A percentile compares a stretch with the other conserved stretches of the same genome.
Evolutionary conservation across 64 coral and sea anemone species (phyloP).

Genomic region (Stylophora pistillata): DNA sequence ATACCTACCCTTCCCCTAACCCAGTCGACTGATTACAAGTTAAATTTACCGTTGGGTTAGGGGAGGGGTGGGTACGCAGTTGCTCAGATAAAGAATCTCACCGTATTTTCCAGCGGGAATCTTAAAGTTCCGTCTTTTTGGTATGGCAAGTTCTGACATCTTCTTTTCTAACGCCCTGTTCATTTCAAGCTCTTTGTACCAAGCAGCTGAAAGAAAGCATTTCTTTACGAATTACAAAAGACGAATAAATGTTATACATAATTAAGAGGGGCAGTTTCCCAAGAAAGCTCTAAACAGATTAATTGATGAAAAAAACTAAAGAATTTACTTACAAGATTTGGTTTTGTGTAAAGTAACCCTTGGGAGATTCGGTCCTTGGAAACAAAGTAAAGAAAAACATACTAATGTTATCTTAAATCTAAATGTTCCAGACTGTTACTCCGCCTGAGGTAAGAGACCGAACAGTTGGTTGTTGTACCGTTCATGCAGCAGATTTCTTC

Average conservation of each 20-base stretch:
- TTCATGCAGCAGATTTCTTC: too few species aligned
- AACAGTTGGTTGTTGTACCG: too few species aligned
- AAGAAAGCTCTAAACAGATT: neutral
- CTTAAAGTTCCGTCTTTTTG: conserved; percentile 45
- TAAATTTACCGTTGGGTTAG: too few species aligned
- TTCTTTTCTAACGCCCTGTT: conserved; percentile 49
- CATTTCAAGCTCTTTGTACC: conserved; percentile 62
- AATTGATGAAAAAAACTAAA: neutral
- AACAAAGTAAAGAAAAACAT: neutral
- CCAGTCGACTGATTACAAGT: too few species aligned
- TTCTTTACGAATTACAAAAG: neutral
- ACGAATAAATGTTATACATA: neutral
- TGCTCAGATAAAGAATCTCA: neutral
- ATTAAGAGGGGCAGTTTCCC: too few species aligned
- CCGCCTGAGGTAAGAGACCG: too few species aligned
- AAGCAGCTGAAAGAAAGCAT: neutral
- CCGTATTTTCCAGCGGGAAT: conserved; percentile 62
- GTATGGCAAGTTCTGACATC: conserved; percentile 22
- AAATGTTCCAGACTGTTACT: neutral
- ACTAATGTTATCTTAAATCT: neutral
- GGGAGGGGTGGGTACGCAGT: neutral
- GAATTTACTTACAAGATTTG: neutral
- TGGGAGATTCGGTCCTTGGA: conserved; percentile 59
- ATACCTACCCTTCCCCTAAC: too few species aligned
- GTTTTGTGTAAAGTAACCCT: conserved; percentile 53